A percentile compares a stretch with the other conserved stretches of the same genome.
Conservation (phyloP, 2,113 vertebrate species). For the Panthera uncia region DNA sequence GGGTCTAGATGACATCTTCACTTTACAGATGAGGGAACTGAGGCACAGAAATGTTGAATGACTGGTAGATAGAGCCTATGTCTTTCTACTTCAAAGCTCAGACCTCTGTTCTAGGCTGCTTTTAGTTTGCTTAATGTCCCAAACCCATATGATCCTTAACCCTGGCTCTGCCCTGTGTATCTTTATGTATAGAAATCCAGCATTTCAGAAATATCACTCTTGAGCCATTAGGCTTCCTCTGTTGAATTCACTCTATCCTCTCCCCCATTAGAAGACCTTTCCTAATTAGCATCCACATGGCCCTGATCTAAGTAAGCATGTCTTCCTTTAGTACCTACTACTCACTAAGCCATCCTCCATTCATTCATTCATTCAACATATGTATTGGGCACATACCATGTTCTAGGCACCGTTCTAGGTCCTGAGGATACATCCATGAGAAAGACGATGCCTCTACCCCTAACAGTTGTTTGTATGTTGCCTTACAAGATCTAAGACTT, state of each 20-base stretch:
- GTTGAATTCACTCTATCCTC: not conserved
- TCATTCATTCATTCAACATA: not conserved
- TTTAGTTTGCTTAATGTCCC: not conserved
- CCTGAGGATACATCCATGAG: not conserved
- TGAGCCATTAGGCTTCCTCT: not conserved
- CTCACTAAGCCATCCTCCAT: not conserved
- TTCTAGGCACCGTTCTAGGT: not conserved
- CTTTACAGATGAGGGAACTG: not conserved
- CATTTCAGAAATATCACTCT: constrained; percentile 22
- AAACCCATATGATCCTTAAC: not conserved
- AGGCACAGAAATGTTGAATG: not conserved
- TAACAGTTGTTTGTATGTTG: not conserved
- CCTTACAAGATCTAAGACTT: constrained; percentile 5
- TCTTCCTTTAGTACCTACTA: not conserved
- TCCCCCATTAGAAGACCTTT: not conserved
- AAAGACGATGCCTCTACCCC: not conserved
- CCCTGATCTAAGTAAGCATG: not conserved
- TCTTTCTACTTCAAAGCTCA: constrained; percentile 15
- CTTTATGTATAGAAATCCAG: not conserved
- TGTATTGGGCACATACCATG: not conserved
- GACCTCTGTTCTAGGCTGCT: not conserved
- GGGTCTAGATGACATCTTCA: not conserved
- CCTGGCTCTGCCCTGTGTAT: not conserved
- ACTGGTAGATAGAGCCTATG: not conserved
- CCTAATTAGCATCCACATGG: not conserved